These are phyloP conservation scores for Cyanistes caeruleus DNA, from an alignment of 2,113 vertebrate species.

Conservation along the genomic window DNA sequence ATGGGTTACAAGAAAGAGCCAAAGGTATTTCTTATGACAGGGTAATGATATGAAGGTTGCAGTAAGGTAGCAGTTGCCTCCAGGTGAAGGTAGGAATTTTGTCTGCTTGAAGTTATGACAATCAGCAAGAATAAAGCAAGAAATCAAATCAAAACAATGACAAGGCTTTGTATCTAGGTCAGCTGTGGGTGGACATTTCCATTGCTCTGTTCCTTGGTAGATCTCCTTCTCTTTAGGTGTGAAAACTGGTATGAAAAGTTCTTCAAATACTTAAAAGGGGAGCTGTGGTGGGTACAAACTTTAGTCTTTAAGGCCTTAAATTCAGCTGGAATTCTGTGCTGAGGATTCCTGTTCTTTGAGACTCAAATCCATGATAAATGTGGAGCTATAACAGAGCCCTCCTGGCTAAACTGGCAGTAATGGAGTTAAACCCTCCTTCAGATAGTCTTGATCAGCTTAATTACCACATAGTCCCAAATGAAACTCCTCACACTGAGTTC, in stretches of 20 bases:
- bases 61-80: not conserved
- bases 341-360: not conserved
- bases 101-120: not conserved
- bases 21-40: not conserved
- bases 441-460: not conserved
- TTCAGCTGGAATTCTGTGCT: not conserved
- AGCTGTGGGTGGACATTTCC: not conserved
- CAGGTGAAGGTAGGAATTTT: not conserved
- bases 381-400: not conserved
- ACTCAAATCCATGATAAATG: not conserved
- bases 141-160: not conserved
- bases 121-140: not conserved
- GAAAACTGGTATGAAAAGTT: not conserved
- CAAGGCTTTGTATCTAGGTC: not conserved
- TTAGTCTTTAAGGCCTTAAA: not conserved
- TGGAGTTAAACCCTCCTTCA: not conserved
- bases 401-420: not conserved
- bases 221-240: not conserved
- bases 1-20: not conserved
- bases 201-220: not conserved
- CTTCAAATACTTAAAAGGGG: not conserved
- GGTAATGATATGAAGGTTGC: accelerated
- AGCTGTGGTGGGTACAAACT: not conserved
- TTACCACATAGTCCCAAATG: not conserved
- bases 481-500: not conserved